A percentile compares a stretch with the other conserved stretches of the same genome.
These are phyloP conservation scores for Sesia apiformis DNA, from an alignment of 2,888 invertebrate species.

Conservation along the genomic window DNA sequence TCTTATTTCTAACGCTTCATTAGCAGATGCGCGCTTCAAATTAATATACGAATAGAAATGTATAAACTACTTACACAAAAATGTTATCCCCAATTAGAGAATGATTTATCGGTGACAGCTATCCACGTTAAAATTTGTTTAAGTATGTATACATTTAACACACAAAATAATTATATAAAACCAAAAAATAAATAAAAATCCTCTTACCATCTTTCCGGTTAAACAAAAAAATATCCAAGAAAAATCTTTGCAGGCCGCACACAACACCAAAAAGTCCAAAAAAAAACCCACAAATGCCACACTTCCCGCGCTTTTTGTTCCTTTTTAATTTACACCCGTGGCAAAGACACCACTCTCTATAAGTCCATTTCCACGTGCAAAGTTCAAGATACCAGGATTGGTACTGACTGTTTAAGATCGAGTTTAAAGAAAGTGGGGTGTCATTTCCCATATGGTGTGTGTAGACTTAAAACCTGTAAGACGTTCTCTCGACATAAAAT, in stretches of 20 bases:
- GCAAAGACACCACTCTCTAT: background rate
- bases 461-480: constrained; percentile 5
- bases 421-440: constrained; percentile 43
- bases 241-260: constrained; percentile 8
- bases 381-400: constrained; percentile 11
- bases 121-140: background rate
- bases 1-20: too few relatives aligned
- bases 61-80: too few relatives aligned
- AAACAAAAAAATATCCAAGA: constrained; percentile 19
- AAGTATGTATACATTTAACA: background rate
- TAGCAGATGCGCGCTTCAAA: too few relatives aligned
- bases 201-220: constrained; percentile 23
- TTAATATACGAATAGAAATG: too few relatives aligned
- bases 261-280: constrained; percentile 12
- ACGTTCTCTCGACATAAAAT: constrained; percentile 3
- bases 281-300: constrained; percentile 24
- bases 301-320: constrained; percentile 17
- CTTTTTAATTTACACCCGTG: constrained; percentile 7
- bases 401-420: constrained; percentile 25
- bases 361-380: constrained; percentile 24
- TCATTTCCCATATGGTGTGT: constrained; percentile 31
- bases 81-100: too few relatives aligned
- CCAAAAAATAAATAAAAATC: constrained; percentile 1
- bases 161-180: background rate
- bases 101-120: too few relatives aligned